Base-by-base conservation (phyloP, 2,888 invertebrate genomes). In the Helobdella robusta region DNA sequence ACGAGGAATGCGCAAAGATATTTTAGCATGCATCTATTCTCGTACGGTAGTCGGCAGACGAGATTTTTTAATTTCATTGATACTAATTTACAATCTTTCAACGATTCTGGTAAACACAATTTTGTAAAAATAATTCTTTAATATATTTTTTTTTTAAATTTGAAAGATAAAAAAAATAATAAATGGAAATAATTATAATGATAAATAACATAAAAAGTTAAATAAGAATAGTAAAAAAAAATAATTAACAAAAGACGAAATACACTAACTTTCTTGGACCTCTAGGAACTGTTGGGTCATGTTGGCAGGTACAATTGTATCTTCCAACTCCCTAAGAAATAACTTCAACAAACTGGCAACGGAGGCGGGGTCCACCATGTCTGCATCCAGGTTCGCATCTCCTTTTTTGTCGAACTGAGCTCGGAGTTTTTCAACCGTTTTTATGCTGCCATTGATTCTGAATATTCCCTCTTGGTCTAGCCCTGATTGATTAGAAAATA, bases 311-410 rank as follows among this genome's bases (percentile, higher is more conserved):
- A 84, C 80, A 48, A 84, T 78, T 20, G 75, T 73, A 20, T 77
- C 75, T 1, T 78, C 77, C 62, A 84, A 74, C 72, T 84, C 84
- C 69, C 84, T 78, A 36, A 84, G 77, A 74, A 83, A 84, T 64
- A 83, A 79, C 68, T 84, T 82, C 44, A 84, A 81, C 52, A 84
- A 75, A 2, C 83, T 82, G 1, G 84, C 84, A 6, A 84, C 83
- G 2, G 84, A 83, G 68, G 83, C 81, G 32, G 83, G 78, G 71
- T 84, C 84, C 15, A 78, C 81, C 52, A 78, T 77, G 40, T 78
- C 79, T 67, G 81, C 81, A 67, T 54, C 8, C 48, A 84, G 75
- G 70, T 83, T 82, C 44, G 83, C 83, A 73, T 84, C 83, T 2
- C 83, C 83, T 28, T 79, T 76, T 56, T 78, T 76, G 71, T 84